Base-by-base conservation (phyloP, 2,888 invertebrate species). In the Tetranychus truncatus region DNA sequence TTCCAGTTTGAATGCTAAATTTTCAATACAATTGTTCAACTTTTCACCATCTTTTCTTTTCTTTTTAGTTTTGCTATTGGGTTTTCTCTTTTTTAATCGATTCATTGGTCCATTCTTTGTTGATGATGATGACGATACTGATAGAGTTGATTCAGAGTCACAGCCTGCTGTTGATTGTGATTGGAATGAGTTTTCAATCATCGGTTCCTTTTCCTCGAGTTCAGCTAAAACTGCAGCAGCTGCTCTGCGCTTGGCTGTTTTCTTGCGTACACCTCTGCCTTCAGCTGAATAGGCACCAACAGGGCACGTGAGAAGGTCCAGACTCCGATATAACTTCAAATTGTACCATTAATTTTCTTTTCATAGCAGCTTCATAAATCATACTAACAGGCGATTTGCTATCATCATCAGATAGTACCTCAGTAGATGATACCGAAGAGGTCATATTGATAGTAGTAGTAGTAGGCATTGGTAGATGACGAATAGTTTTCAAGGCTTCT, bases 231-330 rank as follows among this genome's bases (percentile, higher is more conserved):
- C 95, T 80, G 89, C 88, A 82, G 94, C 92, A 1, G 97, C 97
- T 0, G 96, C 93, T 76, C 90, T 87, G 75, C 92, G 91, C 83
- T 94, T 94, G 0, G 93, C 92, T 74, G 85, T 88, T 83, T 93
- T 93, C 84, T 94, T 94, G 55, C 93, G 92, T 80, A 94, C 92
- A 73, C 97, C 97, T 82, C 93, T 91, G 74, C 95, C 96, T 79
- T 93, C 90, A 0, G 93, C 91, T 78, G 88, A 85, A 15, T 78
- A 73, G 20, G 78, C 78, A 1, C 89, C 89, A 76, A 89, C 89
- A 91, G 82, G 95, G 89, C 89, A 96, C 94, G 81, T 99, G 97
- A 6, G 97, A 95, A 44, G 93, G 93, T 0, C 95, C 95, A 77
- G 91, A 90, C 82, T 97, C 97, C 45, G 84, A 80, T 21, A 83